phyloP scores from a whole-genome alignment of 2,113 vertebrate genomes.

The Malurus elegans region DNA sequence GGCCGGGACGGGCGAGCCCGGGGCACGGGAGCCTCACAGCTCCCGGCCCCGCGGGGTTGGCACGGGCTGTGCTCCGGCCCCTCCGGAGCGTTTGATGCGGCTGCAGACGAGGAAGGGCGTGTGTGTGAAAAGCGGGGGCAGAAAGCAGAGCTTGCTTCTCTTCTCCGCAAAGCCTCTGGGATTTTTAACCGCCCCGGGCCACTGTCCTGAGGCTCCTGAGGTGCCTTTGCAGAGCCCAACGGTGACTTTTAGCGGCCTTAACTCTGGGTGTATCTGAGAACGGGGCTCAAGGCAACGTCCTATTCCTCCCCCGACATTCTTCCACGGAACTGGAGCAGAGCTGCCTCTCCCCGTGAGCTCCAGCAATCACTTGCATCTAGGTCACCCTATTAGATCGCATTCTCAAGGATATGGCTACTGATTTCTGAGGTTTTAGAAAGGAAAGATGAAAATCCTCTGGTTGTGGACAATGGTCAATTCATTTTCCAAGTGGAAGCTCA shows the following conservation, averaged over 20 bases:
- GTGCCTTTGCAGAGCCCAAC: neutral
- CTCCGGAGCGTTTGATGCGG: neutral
- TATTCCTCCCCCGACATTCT: neutral
- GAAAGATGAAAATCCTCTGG: constrained; percentile 33
- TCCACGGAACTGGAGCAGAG: neutral
- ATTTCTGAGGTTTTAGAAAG: neutral
- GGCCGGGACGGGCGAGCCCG: rapidly evolving
- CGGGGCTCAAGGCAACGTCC: rapidly evolving
- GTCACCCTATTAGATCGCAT: constrained; percentile 10
- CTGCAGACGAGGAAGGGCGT: neutral
- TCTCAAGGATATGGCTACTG: constrained; percentile 10
- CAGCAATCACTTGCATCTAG: constrained; percentile 14
- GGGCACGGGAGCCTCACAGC: rapidly evolving
- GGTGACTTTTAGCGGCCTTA: no score
- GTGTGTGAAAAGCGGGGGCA: neutral
- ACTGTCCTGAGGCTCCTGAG: neutral
- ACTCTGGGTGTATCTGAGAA: neutral
- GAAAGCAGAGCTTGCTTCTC: neutral
- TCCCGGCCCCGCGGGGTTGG: neutral
- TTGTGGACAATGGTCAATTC: neutral
- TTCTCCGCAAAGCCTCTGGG: neutral
- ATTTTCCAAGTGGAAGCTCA: neutral
- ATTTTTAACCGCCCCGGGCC: neutral
- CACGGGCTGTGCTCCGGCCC: neutral
- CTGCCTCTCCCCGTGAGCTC: neutral